phyloP scores from a whole-genome alignment of 2,797 vertebrate genomes.

The Siniperca obscura region DNA sequence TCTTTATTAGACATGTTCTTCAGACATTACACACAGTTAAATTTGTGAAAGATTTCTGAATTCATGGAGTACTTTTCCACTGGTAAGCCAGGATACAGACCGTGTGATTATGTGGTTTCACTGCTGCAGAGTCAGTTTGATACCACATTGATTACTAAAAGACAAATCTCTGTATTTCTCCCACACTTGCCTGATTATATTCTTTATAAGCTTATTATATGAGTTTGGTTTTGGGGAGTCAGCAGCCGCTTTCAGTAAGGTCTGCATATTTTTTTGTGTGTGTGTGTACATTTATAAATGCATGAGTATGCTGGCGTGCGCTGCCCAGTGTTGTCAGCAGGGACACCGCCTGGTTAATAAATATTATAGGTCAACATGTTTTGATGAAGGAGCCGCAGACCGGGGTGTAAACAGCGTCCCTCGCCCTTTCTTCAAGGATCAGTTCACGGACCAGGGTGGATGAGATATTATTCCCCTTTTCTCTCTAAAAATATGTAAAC shows the following conservation, averaged over 20 bases:
- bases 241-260: conserved; percentile 38
- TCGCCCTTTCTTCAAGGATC: conserved; percentile 62
- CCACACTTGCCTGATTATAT: conserved; percentile 41
- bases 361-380: conserved; percentile 82
- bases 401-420: conserved; percentile 62
- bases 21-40: conserved; percentile 65
- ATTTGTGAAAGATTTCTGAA: conserved; percentile 71
- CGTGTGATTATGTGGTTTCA: conserved; percentile 58
- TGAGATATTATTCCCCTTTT: conserved; percentile 71
- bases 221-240: conserved; percentile 42
- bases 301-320: conserved; percentile 54
- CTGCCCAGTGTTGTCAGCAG: conserved; percentile 59
- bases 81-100: conserved; percentile 62
- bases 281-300: conserved; percentile 72
- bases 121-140: conserved; percentile 45
- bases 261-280: conserved; percentile 36
- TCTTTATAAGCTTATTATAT: conserved; percentile 34
- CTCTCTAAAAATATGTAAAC: conserved; percentile 57
- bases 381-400: conserved; percentile 72
- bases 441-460: conserved; percentile 53
- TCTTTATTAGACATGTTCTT: conserved; percentile 78
- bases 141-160: conserved; percentile 63
- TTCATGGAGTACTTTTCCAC: conserved; percentile 57
- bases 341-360: conserved; percentile 75
- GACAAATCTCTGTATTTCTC: conserved; percentile 49